phyloP scores from a whole-genome alignment of 2,888 invertebrate species.

The Conops quadrifasciatus region DNA sequence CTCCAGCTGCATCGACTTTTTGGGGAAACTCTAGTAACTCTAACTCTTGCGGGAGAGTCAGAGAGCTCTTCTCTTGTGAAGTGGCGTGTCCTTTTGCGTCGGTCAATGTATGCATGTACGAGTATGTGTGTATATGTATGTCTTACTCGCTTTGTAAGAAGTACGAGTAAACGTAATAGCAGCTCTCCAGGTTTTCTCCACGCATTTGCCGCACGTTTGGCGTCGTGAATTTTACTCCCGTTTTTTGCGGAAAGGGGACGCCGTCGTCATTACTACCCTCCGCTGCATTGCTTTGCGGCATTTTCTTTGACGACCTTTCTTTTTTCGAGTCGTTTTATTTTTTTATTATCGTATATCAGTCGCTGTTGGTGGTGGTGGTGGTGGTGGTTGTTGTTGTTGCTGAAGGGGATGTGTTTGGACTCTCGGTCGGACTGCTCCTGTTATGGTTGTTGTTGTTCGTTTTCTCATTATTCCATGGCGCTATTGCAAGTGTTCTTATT shows the following conservation, averaged over 20 bases:
- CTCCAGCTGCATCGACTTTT: neutral
- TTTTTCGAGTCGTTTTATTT: slow-evolving; percentile 1
- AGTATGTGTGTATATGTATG: slow-evolving; percentile 13
- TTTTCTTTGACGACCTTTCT: neutral
- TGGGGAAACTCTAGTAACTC: neutral
- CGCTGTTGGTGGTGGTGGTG: too few relatives aligned
- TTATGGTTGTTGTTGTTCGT: neutral
- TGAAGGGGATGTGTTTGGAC: too few relatives aligned
- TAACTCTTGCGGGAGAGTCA: neutral
- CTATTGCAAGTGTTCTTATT: neutral
- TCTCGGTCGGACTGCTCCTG: too few relatives aligned
- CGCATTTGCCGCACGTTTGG: neutral
- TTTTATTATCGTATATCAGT: neutral
- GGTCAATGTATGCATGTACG: neutral
- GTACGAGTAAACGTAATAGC: neutral
- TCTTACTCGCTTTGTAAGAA: neutral
- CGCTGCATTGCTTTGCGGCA: neutral
- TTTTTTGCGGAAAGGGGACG: too few relatives aligned
- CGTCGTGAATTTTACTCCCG: neutral
- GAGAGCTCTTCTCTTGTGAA: neutral
- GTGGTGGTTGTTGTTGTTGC: too few relatives aligned
- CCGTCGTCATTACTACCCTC: too few relatives aligned
- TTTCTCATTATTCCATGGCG: neutral
- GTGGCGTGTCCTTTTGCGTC: neutral
- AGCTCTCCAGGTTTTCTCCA: neutral